A percentile compares a stretch with the other conserved stretches of the same genome.
Conservation (phyloP, 2,888 invertebrate species). For the Chirona hameri region DNA sequence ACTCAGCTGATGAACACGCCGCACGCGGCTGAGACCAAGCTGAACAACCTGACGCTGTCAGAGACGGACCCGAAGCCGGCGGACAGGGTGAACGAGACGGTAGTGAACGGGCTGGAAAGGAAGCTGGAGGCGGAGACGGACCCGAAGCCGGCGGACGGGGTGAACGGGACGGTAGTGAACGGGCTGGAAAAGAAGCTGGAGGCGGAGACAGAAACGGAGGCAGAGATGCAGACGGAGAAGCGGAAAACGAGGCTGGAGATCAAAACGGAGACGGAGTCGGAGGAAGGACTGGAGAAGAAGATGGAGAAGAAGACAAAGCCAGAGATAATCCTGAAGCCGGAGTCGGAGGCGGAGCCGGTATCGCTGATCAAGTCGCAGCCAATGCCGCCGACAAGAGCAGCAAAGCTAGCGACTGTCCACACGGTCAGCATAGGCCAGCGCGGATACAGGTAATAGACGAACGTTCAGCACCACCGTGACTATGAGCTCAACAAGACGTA, state of each 20-base stretch:
- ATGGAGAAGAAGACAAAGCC: background rate
- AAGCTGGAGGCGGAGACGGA: background rate
- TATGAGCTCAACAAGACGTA: too few relatives aligned
- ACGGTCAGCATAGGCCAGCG: too few relatives aligned
- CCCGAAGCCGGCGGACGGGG: background rate
- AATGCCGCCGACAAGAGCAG: too few relatives aligned
- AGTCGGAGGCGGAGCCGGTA: too few relatives aligned
- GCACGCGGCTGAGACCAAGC: background rate
- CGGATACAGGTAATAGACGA: too few relatives aligned
- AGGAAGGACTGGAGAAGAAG: background rate
- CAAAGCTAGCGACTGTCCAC: too few relatives aligned
- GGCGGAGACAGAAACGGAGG: background rate
- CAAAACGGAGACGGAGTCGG: background rate
- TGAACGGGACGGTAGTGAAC: background rate
- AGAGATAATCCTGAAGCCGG: background rate
- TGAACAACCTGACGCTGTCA: background rate
- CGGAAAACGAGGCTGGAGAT: background rate
- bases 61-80: background rate
- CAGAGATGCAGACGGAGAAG: background rate
- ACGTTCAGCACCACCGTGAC: too few relatives aligned
- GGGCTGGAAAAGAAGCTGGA: background rate
- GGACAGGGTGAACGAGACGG: background rate
- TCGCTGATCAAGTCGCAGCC: too few relatives aligned
- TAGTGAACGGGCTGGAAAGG: background rate
- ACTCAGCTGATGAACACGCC: background rate